Evolutionary conservation across 2,113 vertebrate species (phyloP).

Genomic region (Cariama cristata): DNA sequence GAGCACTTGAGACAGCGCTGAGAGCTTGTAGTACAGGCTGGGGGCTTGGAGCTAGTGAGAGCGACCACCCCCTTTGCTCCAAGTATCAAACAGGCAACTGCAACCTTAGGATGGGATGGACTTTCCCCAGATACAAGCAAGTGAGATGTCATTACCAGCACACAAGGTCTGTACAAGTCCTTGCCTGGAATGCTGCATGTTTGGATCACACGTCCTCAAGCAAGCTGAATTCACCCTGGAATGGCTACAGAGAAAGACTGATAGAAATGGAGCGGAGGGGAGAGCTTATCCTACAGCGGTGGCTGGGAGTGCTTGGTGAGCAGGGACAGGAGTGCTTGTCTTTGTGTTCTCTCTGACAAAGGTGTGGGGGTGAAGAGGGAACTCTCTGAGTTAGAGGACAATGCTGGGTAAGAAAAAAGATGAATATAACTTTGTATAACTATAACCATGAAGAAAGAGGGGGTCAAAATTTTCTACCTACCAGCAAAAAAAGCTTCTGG

Average conservation of each 20-base stretch:
- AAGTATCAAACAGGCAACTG: not conserved
- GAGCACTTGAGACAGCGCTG: rapidly evolving
- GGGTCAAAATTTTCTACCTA: not conserved
- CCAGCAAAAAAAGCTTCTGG: not conserved
- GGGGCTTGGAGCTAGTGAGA: not conserved
- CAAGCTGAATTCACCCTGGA: not conserved
- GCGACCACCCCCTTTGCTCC: not conserved
- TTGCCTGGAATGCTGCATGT: not conserved
- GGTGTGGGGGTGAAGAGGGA: not conserved
- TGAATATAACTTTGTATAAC: not conserved
- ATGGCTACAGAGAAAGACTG: not conserved
- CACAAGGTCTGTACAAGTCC: not conserved
- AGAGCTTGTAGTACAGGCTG: not conserved
- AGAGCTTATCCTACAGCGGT: not conserved
- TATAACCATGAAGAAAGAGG: not conserved
- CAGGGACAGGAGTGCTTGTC: not conserved
- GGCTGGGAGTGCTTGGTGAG: not conserved
- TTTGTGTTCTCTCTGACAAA: not conserved
- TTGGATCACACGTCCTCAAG: not conserved
- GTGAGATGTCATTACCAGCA: not conserved
- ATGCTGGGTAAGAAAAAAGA: not conserved
- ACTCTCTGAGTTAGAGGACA: not conserved
- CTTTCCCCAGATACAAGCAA: not conserved
- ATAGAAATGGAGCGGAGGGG: not conserved
- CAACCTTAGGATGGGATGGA: not conserved